Percentiles rank a stretch among this genome's conserved stretches.
phyloP scores from a whole-genome alignment of 2,113 vertebrate species.

The Machaerirhynchus nigripectus region DNA sequence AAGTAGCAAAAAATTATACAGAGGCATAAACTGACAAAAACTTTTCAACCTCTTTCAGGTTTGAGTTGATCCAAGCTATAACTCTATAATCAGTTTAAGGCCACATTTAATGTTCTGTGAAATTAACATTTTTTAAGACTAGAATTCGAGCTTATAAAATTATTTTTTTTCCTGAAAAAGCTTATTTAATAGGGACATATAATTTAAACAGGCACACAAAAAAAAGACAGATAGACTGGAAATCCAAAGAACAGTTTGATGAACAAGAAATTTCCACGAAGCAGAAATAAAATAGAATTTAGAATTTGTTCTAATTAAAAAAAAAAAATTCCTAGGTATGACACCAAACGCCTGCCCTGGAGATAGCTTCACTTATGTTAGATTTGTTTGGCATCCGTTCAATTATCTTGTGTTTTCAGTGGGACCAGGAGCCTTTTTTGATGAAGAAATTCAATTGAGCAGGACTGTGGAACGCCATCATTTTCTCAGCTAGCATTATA shows the following conservation, averaged over 20 bases:
- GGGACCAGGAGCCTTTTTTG: background rate
- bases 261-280: background rate
- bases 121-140: background rate
- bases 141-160: background rate
- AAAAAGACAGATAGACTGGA: background rate
- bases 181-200: background rate
- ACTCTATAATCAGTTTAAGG: background rate
- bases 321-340: background rate
- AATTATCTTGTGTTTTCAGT: background rate
- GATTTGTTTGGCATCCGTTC: fast-evolving
- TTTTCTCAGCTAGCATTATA: background rate
- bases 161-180: background rate
- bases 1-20: background rate
- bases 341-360: background rate
- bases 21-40: background rate
- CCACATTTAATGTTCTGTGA: background rate
- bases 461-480: background rate
- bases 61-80: background rate
- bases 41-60: background rate
- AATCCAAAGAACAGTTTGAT: background rate
- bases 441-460: background rate
- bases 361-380: background rate
- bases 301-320: background rate
- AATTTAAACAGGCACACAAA: fast-evolving
- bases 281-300: background rate